Base-by-base conservation (phyloP, 2,797 vertebrate genomes). In the Scolopax bukidnonensis region DNA sequence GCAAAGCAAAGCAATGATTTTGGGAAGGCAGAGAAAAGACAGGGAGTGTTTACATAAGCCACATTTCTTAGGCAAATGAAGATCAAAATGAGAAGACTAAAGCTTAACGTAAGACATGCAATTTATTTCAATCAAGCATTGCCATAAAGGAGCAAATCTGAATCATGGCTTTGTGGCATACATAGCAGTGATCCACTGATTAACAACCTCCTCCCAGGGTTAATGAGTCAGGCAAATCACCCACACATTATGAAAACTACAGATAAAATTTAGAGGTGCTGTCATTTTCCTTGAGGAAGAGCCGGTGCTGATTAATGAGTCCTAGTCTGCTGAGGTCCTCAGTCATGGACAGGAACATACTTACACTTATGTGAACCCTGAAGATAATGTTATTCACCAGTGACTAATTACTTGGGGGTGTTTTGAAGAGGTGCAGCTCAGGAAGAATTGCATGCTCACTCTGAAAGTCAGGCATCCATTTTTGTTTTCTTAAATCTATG, bases 161-260 rank as follows among this genome's bases (percentile, higher is more conserved):
- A 93, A 84, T 90, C 71, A 83, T 48, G 24, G 16, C 59, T 89
- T 86, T 87, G 43, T 91, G 64, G 64, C 30, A 80, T 6, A 50
- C 32, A 27, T 18, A 89, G 21, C 53, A 93, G 68, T 91, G 87
- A 92, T 77, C 67, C n/a, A 33, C 48, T 80, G 84, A 85, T 89
- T 87, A 93, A 76, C n/a, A 91, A 11, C 78, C 43, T 48, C 40
- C 56, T 19, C 36, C 27, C 27, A 16, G 23, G 70, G 63, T 87
- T 90, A 93, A 69, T 91, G 91, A 95, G 75, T 95, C 95, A 96
- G 84, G n/a, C 67, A 74, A 65, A 93, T 92, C 78, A 87, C 81
- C 64, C 47, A 83, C 78, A 76, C 13, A 0, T 54, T 77, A 68
- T 24, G 51, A 89, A 93, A 80, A 56, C 36, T 76, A 64, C 13